Base-by-base conservation (phyloP, 1,140 invertebrate species). In the Drosophila auraria region DNA sequence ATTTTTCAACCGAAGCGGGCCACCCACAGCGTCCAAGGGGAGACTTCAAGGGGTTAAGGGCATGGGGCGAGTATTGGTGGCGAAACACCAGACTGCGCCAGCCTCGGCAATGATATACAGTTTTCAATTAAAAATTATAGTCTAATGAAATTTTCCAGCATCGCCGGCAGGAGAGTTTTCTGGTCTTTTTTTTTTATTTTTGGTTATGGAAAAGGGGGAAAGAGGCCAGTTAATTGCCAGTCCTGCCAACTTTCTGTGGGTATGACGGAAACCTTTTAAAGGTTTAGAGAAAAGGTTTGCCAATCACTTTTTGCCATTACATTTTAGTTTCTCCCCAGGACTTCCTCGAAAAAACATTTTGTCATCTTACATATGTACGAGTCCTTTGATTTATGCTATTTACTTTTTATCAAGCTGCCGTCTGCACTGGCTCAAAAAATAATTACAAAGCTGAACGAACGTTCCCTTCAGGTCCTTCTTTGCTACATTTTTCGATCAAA, bases 41-140 rank as follows among this genome's bases (percentile, higher is more conserved):
- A 47, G 33, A 40, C 42, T n/a, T 27, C 2, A 42, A 20, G 45
- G 47, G 42, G 38, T 59, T 44, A 59, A 45, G 15, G 49, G 38
- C 8, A 27, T 14, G 11, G 51, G n/a, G 17, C 25, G 25, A 8
- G 7, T 15, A 20, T 33, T 33, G 44, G 27, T 23, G 45, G 49
- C 45, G 42, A 6, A 23, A n/a, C 49, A 59, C 61, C 73, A 80
- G 76, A 61, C 75, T 75, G 81, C 78, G 81, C 62, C 58, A 75
- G 65, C 80, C 49, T 61, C 78, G 71, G 64, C 72, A 83, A 74
- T 84, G 82, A 84, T 84, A 84, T 84, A 84, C 82, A 84, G 78
- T 84, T 84, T 84, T 84, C 82, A 84, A 84, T 84, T 84, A 84
- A 77, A 84, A 84, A 84, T 83, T 84, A 80, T 80, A 84, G 78